These are phyloP conservation scores for Grammomys surdaster DNA, from an alignment of 2,113 vertebrate genomes.

Conservation along the genomic window DNA sequence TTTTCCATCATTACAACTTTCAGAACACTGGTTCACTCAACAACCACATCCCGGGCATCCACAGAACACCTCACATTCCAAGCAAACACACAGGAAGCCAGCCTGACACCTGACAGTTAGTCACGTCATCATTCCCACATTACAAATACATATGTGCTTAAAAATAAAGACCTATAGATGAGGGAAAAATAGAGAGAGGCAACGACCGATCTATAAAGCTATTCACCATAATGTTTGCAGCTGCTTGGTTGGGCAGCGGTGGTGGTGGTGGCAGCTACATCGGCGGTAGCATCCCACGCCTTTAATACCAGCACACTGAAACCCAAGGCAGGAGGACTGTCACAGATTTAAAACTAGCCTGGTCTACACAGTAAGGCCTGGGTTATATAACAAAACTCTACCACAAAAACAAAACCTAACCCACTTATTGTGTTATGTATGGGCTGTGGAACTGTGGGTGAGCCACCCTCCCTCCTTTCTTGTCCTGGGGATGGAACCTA, in stretches of 20 bases:
- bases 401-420: not conserved
- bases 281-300: not conserved
- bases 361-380: not conserved
- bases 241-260: not conserved
- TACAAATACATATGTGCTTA: not conserved
- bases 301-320: not conserved
- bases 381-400: not conserved
- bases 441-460: not conserved
- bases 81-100: slow-evolving; percentile 29
- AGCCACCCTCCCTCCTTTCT: not conserved
- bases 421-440: not conserved
- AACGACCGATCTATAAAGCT: not conserved
- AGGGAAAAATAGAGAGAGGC: not conserved
- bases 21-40: slow-evolving; percentile 21
- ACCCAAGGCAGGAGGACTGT: not conserved
- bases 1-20: not conserved
- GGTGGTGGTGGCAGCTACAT: too few relatives aligned
- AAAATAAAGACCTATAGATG: not conserved
- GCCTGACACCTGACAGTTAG: not conserved
- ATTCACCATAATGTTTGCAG: slow-evolving; percentile 1
- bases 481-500: not conserved
- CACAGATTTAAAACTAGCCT: not conserved
- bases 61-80: not conserved
- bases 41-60: not conserved
- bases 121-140: not conserved